Percentiles rank a stretch among this genome's conserved stretches.
Evolutionary conservation across 1,140 invertebrate genomes (phyloP).

Genomic region (Drosophila melanica): DNA sequence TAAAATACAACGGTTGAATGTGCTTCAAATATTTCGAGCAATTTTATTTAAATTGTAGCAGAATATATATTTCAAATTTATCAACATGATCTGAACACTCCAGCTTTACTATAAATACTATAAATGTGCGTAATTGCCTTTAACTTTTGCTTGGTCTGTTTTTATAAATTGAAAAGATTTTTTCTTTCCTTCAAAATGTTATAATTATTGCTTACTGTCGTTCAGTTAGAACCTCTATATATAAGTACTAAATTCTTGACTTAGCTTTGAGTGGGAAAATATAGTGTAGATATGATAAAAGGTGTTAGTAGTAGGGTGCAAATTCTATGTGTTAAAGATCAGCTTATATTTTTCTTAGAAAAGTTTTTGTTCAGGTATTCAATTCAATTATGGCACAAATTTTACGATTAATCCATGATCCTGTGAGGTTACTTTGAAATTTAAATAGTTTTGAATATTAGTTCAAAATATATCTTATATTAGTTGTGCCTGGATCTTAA

Average conservation of each 20-base stretch:
- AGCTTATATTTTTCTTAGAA: conserved; percentile 22
- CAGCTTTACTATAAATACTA: conserved; percentile 34
- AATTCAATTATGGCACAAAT: conserved; percentile 40
- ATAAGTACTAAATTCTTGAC: not conserved
- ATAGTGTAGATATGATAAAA: conserved; percentile 45
- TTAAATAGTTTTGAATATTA: not conserved
- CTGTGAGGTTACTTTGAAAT: conserved; percentile 13
- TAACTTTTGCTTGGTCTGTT: conserved; percentile 35
- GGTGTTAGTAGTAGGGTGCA: conserved; percentile 6
- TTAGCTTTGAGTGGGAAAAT: conserved; percentile 5
- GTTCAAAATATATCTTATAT: not conserved
- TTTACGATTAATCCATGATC: conserved; percentile 7
- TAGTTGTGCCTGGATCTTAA: conserved; percentile 22
- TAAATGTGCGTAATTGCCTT: conserved; percentile 18
- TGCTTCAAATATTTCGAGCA: conserved; percentile 26
- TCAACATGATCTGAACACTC: conserved; percentile 35
- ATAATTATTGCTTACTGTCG: not conserved
- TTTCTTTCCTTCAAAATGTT: conserved; percentile 11
- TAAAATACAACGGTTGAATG: conserved; percentile 26
- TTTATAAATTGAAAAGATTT: conserved; percentile 1
- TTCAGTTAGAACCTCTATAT: conserved; percentile 1
- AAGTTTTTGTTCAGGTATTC: conserved; percentile 62
- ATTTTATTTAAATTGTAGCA: conserved; percentile 68
- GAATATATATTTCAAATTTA: conserved; percentile 62
- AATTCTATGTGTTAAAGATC: conserved; percentile 9